Evolutionary conservation across 2,113 vertebrate genomes (phyloP).

Genomic region (Cairina moschata): DNA sequence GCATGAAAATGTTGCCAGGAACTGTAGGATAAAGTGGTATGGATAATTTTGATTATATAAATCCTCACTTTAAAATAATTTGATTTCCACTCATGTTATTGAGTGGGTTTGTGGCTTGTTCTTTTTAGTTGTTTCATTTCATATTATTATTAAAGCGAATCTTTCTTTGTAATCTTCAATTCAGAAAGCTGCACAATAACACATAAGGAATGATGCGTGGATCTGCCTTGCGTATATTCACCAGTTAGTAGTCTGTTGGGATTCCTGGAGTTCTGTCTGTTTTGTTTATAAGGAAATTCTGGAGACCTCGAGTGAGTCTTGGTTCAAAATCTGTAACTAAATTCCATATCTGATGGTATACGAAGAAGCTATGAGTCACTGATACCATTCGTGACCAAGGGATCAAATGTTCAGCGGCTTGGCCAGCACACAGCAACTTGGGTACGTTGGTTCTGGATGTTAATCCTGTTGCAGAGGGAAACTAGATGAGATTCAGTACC

Average conservation of each 20-base stretch:
- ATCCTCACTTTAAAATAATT: background rate
- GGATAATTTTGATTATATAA: slow-evolving; percentile 1
- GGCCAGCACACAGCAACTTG: background rate
- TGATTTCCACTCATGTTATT: background rate
- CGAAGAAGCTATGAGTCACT: background rate
- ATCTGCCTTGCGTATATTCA: background rate
- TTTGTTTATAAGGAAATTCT: background rate
- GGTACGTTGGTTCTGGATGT: background rate
- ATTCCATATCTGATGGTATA: background rate
- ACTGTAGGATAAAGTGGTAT: background rate
- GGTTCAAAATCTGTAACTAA: background rate
- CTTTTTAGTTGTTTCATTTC: background rate
- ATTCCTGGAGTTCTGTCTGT: background rate
- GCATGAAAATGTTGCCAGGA: background rate
- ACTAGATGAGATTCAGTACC: background rate
- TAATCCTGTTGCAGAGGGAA: background rate
- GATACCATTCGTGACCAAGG: background rate
- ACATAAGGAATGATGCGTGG: background rate
- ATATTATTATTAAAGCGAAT: background rate
- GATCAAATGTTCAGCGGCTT: background rate
- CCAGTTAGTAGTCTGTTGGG: background rate
- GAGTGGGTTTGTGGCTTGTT: background rate
- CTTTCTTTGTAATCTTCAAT: background rate
- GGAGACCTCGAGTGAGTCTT: background rate
- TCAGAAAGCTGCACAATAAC: background rate